phyloP scores from a whole-genome alignment of 2,888 invertebrate genomes.

The Tinea trinotella region DNA sequence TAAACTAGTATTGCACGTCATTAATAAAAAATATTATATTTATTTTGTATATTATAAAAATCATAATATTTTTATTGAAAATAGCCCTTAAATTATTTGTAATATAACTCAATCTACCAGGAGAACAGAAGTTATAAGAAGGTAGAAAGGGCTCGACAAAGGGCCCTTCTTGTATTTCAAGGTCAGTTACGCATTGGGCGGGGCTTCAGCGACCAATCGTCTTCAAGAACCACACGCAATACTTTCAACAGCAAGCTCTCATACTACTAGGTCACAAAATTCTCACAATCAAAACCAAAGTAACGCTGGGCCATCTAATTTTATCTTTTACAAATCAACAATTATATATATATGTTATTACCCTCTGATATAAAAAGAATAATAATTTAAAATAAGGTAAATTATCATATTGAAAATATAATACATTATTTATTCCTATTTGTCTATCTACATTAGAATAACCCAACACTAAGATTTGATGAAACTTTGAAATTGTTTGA shows the following conservation, averaged over 20 bases:
- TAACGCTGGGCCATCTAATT: no score
- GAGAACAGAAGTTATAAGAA: constrained; percentile 49
- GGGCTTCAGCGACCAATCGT: constrained; percentile 56
- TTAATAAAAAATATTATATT: not conserved
- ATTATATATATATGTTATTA: no score
- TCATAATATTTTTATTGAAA: constrained; percentile 42
- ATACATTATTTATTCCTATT: no score
- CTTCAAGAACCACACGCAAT: constrained; percentile 50
- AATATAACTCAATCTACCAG: constrained; percentile 70
- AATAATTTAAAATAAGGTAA: no score
- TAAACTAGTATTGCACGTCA: no score
- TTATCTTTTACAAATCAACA: no score
- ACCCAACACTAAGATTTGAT: no score
- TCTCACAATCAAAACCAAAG: not conserved
- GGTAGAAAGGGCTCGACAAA: constrained; percentile 54
- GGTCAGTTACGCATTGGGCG: constrained; percentile 66
- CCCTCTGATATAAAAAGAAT: no score
- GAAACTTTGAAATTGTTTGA: no score
- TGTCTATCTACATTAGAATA: no score
- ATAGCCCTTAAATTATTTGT: constrained; percentile 71
- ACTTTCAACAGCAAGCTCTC: not conserved
- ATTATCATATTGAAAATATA: no score
- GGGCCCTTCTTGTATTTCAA: constrained; percentile 56
- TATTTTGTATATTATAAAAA: constrained; percentile 31
- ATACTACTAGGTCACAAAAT: not conserved